Percentiles rank a stretch among this genome's conserved stretches.
Evolutionary conservation across 2,797 vertebrate species (phyloP).

Genomic region (Rhinatrema bivittatum): DNA sequence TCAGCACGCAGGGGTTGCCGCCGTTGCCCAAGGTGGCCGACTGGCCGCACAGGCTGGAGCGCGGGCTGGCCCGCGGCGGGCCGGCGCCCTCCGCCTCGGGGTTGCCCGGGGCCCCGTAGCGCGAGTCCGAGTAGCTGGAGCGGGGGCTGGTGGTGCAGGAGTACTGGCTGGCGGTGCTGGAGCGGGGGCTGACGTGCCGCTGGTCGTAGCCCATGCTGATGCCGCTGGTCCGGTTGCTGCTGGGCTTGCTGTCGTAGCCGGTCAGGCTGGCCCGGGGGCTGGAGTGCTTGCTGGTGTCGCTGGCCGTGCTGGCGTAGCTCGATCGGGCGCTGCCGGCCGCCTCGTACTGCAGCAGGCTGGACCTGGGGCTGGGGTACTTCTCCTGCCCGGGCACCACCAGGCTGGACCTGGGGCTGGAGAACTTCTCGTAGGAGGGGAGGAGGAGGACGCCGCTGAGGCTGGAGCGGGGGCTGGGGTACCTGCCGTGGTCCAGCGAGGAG

Average conservation of each 20-base stretch:
- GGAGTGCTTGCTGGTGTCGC: constrained; percentile 78
- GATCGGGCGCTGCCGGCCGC: constrained; percentile 65
- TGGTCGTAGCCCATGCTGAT: constrained; percentile 97
- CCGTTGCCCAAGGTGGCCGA: constrained; percentile 38
- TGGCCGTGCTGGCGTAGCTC: constrained; percentile 76
- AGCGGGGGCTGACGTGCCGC: constrained; percentile 82
- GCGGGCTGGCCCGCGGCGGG: constrained; percentile 57
- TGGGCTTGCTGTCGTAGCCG: constrained; percentile 81
- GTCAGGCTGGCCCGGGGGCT: constrained; percentile 82
- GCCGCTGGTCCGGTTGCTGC: constrained; percentile 94
- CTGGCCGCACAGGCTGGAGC: constrained; percentile 68
- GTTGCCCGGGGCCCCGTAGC: constrained; percentile 60
- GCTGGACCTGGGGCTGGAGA: constrained; percentile 61
- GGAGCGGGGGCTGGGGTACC: constrained; percentile 72
- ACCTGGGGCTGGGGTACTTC: constrained; percentile 63
- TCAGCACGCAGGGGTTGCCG: constrained; percentile 51
- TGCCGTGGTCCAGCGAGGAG: constrained; percentile 63
- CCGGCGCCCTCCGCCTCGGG: constrained; percentile 60
- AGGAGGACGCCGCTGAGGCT: constrained; percentile 58
- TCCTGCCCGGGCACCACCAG: constrained; percentile 63
- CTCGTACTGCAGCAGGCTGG: constrained; percentile 62
- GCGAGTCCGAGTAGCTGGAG: constrained; percentile 51
- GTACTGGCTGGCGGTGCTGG: constrained; percentile 79
- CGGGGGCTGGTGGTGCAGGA: constrained; percentile 69
- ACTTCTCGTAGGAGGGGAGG: constrained; percentile 30